Base-by-base conservation (phyloP, 2,113 vertebrate genomes). In the Apteryx owenii region DNA sequence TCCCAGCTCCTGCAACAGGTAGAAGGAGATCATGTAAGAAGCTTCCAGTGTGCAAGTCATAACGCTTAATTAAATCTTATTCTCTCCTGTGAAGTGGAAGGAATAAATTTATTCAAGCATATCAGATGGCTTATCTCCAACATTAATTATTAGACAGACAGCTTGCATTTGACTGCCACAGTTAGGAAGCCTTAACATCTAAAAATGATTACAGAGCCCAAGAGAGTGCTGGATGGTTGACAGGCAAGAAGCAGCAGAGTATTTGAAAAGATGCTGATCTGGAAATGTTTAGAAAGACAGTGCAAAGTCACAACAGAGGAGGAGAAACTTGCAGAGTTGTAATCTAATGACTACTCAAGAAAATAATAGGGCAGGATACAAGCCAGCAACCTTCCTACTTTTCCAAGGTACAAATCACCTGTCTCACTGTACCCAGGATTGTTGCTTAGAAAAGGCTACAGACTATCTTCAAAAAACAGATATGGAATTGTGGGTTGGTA, bases 371-470 rank as follows among this genome's bases (percentile, higher is more conserved):
- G 11, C 28, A 62, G 19, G 10, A 66, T 12, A 38, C 1, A 40
- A 64, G 9, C 8, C 56, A 70, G 18, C 31, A 26, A 16, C 22
- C 36, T 19, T 48, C 46, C 40, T 56, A 29, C 19, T 38, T 80
- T 33, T 28, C 66, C 42, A 36, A 60, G 62, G 48, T 56, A 73
- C 42, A 48, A 23, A 62, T 21, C 72, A 44, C 29, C 42, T 4
- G 2, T 12, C 40, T 17, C 29, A 10, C 25, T 29, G 54, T 2
- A 50, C 17, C 22, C 12, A 26, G 4, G 1, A n/a, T 2, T 25
- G 9, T 0, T 42, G 31, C 76, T 72, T 21, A 15, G 25, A 42
- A 61, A 48, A 61, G 56, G 29, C 38, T 68, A 20, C 23, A 75
- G 21, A 10, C 9, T 10, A 26, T 6, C 25, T 26, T 19, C 15